These are phyloP conservation scores for Telenomus remus DNA, from an alignment of 1,140 invertebrate genomes.

Conservation along the genomic window DNA sequence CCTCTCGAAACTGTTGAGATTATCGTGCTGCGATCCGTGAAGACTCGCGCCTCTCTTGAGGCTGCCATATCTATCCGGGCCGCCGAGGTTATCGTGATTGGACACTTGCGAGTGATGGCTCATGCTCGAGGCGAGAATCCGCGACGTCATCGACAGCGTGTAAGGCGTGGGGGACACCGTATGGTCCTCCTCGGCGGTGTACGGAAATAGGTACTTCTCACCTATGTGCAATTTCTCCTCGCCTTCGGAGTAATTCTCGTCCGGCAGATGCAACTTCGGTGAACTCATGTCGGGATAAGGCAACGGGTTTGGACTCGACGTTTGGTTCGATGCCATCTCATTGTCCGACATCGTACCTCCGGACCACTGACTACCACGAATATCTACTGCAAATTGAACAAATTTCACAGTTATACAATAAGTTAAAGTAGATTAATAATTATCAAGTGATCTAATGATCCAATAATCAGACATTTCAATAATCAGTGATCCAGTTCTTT, in stretches of 20 bases:
- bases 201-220: slow-evolving; percentile 87
- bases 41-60: slow-evolving; percentile 69
- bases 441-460: no score
- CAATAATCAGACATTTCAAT: no score
- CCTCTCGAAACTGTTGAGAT: slow-evolving; percentile 66
- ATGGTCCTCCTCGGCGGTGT: slow-evolving; percentile 79
- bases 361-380: slow-evolving; percentile 84
- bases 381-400: slow-evolving; percentile 69
- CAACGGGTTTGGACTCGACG: slow-evolving; percentile 82
- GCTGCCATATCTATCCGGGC: slow-evolving; percentile 72
- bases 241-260: slow-evolving; percentile 82
- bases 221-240: slow-evolving; percentile 82
- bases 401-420: no score
- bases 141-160: slow-evolving; percentile 71
- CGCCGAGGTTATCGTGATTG: slow-evolving; percentile 68
- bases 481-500: no score
- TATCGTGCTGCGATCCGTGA: slow-evolving; percentile 71
- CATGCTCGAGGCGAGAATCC: slow-evolving; percentile 71
- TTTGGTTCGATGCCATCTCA: slow-evolving; percentile 80
- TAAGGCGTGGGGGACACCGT: slow-evolving; percentile 75
- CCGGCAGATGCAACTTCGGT: slow-evolving; percentile 76
- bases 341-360: slow-evolving; percentile 86
- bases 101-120: slow-evolving; percentile 77
- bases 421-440: no score
- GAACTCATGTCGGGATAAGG: slow-evolving; percentile 82